These are phyloP conservation scores for Bicyclus anynana DNA, from an alignment of 1,140 invertebrate species.

Conservation along the genomic window DNA sequence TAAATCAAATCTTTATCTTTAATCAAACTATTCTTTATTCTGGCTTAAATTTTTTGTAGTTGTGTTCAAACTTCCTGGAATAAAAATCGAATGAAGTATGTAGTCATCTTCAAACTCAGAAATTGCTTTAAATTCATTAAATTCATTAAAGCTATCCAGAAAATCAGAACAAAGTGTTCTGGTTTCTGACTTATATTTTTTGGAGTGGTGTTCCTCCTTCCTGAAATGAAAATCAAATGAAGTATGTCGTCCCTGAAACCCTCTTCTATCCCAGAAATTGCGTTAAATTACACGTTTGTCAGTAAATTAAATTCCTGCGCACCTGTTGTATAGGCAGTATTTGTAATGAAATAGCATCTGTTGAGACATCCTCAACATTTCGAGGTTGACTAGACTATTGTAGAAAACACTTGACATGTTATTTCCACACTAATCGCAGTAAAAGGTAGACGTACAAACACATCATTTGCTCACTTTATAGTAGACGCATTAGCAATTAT, in stretches of 20 bases:
- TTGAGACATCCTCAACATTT: slow-evolving; percentile 4
- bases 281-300: background rate
- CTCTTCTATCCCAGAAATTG: too few species aligned
- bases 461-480: background rate
- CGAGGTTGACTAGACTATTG: background rate
- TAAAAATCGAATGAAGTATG: too few species aligned
- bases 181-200: too few species aligned
- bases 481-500: background rate
- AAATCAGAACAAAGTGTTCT: too few species aligned
- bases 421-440: background rate
- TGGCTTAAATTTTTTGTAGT: too few species aligned
- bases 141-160: too few species aligned
- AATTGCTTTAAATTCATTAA: too few species aligned
- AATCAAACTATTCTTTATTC: background rate
- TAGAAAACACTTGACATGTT: slow-evolving; percentile 2
- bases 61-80: too few species aligned
- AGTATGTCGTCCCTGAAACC: too few species aligned
- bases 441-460: background rate
- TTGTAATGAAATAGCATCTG: background rate
- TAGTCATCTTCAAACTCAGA: too few species aligned
- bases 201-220: too few species aligned
- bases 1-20: background rate
- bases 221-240: too few species aligned
- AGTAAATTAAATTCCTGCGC: background rate
- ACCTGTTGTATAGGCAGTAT: background rate